These are phyloP conservation scores for Halcyon smyrnensis DNA, from an alignment of 2,797 vertebrate genomes.

Conservation along the genomic window DNA sequence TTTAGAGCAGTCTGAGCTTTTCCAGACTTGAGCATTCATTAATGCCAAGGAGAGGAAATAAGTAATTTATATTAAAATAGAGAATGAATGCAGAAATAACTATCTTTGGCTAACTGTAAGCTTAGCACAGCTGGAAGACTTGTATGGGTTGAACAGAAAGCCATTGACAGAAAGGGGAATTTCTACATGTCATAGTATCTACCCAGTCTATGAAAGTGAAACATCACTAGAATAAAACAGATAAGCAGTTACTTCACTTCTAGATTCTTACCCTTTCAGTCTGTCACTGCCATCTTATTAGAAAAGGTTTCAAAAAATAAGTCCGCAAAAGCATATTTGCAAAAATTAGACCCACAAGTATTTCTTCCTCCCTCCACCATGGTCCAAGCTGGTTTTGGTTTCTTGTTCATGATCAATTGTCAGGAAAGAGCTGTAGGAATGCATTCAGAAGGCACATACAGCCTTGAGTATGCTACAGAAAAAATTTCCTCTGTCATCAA, in stretches of 20 bases:
- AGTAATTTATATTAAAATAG: conserved; percentile 4
- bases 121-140: not conserved
- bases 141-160: not conserved
- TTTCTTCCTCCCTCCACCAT: not conserved
- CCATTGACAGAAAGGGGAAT: not conserved
- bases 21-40: conserved; percentile 27
- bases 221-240: not conserved
- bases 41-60: conserved; percentile 26
- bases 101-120: not conserved
- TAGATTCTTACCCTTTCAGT: not conserved
- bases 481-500: not conserved
- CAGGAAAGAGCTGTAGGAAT: not conserved
- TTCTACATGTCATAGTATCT: not conserved
- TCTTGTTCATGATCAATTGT: fast-evolving
- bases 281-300: not conserved
- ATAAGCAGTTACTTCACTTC: not conserved
- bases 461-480: not conserved
- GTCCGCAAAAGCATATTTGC: not conserved
- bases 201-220: conserved; percentile 12
- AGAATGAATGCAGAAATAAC: conserved; percentile 3
- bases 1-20: conserved; percentile 13
- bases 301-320: not conserved
- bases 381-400: not conserved
- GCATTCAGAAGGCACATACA: not conserved
- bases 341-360: not conserved